Base-by-base conservation (phyloP, 1,140 invertebrate species). In the Agrypnia vestita region DNA sequence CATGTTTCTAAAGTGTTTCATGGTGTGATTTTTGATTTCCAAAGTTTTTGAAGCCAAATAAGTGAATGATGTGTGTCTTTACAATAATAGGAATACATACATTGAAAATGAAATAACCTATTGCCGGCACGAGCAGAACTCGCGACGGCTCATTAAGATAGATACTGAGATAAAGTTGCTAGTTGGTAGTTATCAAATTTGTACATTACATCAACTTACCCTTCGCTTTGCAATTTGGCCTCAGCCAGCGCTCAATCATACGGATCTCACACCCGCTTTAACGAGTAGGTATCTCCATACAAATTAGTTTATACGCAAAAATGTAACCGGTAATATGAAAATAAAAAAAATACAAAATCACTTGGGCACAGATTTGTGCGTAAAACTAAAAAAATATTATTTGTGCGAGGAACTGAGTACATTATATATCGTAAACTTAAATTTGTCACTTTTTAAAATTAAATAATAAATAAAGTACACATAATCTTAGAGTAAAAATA, bases 321-420 rank as follows among this genome's bases (percentile, higher is more conserved):
- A 6, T 43, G 44, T n/a, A 35, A 19, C n/a, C n/a, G n/a, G 0
- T 13, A 44, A 64, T 35, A 1, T 67, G 62, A 44, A 44, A 67
- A 67, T 43, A 71, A 10, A 25, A 51, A 21, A 19, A 11, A 49
- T 49, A 71, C 19, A 47, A 69, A 69, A 69, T 64, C 61, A 64
- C 64, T 69, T 11, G 11, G 49, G 46, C 13, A 71, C 47, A 19
- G 47, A 49, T 25, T 12, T 12, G 67, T 51, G 67, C 67, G 17
- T 49, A 49, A 35, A 71, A 17, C 47, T 51, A 51, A 35, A 49
- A 25, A 77, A 67, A 64, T 49, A 67, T 53, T 19, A 17, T 77
- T 77, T 77, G 75, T 78, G 76, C 76, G 76, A 78, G 76, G 76
- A 78, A 78, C 76, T 78, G 62, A 78, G 76, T 78, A 71, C 47